phyloP scores from a whole-genome alignment of 2,797 vertebrate species.

The Gymnodraco acuticeps region DNA sequence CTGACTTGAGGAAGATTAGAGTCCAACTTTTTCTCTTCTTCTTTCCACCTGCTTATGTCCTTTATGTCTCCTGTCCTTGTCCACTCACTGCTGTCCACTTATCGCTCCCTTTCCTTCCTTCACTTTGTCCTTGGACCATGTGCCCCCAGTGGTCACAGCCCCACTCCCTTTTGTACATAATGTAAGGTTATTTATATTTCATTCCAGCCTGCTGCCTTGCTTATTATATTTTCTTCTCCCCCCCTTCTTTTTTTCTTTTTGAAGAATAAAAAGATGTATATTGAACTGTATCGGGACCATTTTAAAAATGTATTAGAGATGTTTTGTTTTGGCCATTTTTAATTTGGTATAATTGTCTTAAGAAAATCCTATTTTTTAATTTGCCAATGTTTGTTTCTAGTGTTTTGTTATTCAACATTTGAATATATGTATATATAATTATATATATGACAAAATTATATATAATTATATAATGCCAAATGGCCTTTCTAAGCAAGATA shows the following conservation, averaged over 20 bases:
- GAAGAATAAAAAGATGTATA: slow-evolving; percentile 73
- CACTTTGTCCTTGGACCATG: slow-evolving; percentile 43
- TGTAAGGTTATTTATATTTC: slow-evolving; percentile 88
- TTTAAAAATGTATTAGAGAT: slow-evolving; percentile 78
- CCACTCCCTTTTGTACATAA: slow-evolving; percentile 85
- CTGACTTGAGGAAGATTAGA: slow-evolving; percentile 15
- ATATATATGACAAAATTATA: slow-evolving; percentile 88
- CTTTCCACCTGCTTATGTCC: slow-evolving; percentile 25
- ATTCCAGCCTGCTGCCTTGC: slow-evolving; percentile 79
- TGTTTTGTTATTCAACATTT: slow-evolving; percentile 87
- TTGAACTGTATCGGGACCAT: slow-evolving; percentile 87
- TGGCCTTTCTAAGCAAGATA: slow-evolving; percentile 87
- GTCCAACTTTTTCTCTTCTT: slow-evolving; percentile 19
- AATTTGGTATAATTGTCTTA: slow-evolving; percentile 83
- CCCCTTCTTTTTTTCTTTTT: slow-evolving; percentile 21
- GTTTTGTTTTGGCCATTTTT: slow-evolving; percentile 77
- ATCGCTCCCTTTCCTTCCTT: slow-evolving; percentile 31
- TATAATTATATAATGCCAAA: slow-evolving; percentile 89
- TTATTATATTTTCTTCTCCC: slow-evolving; percentile 61
- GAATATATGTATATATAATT: slow-evolving; percentile 88
- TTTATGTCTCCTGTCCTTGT: slow-evolving; percentile 34
- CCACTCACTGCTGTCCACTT: slow-evolving; percentile 36
- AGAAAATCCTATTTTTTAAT: slow-evolving; percentile 78
- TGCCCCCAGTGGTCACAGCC: slow-evolving; percentile 47
- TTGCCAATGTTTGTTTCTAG: slow-evolving; percentile 80